A percentile compares a stretch with the other conserved stretches of the same genome.
These are phyloP conservation scores for Neodiprion lecontei DNA, from an alignment of 1,140 invertebrate genomes.

Conservation along the genomic window DNA sequence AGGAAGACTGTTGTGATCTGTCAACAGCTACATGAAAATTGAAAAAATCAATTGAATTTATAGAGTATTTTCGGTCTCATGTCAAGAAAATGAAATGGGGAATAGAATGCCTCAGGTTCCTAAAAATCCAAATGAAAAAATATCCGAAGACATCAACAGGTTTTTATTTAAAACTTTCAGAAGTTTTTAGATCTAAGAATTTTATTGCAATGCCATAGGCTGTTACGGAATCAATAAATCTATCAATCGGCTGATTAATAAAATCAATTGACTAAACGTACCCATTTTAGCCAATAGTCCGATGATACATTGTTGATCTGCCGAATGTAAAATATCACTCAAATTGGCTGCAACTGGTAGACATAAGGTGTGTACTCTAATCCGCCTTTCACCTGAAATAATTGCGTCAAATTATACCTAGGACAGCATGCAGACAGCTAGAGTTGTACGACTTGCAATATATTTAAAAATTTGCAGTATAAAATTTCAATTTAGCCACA, in stretches of 20 bases:
- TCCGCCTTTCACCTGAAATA: conserved; percentile 86
- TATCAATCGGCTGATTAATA: background rate
- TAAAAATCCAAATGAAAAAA: too few species aligned
- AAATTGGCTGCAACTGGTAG: conserved; percentile 87
- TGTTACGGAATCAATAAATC: too few species aligned
- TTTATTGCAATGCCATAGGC: too few species aligned
- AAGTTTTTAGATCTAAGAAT: background rate
- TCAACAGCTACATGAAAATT: conserved; percentile 82
- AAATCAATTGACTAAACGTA: conserved; percentile 50
- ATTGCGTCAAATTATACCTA: conserved; percentile 26
- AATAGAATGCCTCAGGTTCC: background rate
- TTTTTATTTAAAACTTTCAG: conserved; percentile 25
- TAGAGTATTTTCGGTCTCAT: background rate
- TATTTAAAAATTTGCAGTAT: too few species aligned
- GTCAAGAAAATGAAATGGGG: too few species aligned
- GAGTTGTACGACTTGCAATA: too few species aligned
- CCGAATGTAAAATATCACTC: conserved; percentile 85
- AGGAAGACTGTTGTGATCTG: conserved; percentile 81
- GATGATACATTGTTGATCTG: conserved; percentile 95
- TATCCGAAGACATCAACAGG: conserved; percentile 11
- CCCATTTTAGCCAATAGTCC: conserved; percentile 96
- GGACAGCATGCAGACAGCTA: too few species aligned
- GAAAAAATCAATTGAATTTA: background rate
- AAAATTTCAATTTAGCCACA: background rate
- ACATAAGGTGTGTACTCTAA: conserved; percentile 96